Evolutionary conservation across 2,888 invertebrate species (phyloP), one percentile per base, ranked within the genome.

Genomic region (Gnatocerus cornutus): DNA sequence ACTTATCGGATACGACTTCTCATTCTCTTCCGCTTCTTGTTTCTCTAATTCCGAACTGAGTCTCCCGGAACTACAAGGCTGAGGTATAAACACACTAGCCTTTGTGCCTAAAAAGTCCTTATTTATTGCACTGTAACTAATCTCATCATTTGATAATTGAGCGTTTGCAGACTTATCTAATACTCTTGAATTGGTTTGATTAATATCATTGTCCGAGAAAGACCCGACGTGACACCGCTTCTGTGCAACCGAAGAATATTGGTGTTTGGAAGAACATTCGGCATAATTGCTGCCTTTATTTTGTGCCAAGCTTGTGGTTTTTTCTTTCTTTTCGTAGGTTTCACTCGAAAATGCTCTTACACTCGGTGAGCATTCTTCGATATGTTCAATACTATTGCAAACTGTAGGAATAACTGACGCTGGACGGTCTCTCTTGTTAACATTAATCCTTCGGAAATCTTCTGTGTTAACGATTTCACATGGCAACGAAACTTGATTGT

Each of bases 1-100:
- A 33, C 33, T 9, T n/a, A 33, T 9, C 33, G 33, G 3, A 33
- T 1, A 33, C 9, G 77, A 85, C 79, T 89, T 89, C 80, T 88
- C 88, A 64, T 87, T 88, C 66, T 85, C 85, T 79, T 89, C 88
- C 56, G 87, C 86, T 75, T 89, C 88, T 78, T 89, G 88, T 75
- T 89, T 89, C 74, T 85, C 85, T 70, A 82, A 80, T 69, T 84
- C 84, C 14, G 82, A 82, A 71, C 79, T 82, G 39, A 81, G 56
- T 67, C 79, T 80, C 61, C 81, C 80, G 0, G 88, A 85, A 76
- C 85, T 85, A 62, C 33, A 9, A 33, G 33, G 9, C 6, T 33
- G 7, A 33, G 33, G n/a, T 6, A 33, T 33, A 33, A 33, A 33
- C 6, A 33, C 7, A 33, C 33, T 33, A 33, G 2, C 33, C n/a